Conservation (phyloP, 2,113 vertebrate species). For the Tyto alba region DNA sequence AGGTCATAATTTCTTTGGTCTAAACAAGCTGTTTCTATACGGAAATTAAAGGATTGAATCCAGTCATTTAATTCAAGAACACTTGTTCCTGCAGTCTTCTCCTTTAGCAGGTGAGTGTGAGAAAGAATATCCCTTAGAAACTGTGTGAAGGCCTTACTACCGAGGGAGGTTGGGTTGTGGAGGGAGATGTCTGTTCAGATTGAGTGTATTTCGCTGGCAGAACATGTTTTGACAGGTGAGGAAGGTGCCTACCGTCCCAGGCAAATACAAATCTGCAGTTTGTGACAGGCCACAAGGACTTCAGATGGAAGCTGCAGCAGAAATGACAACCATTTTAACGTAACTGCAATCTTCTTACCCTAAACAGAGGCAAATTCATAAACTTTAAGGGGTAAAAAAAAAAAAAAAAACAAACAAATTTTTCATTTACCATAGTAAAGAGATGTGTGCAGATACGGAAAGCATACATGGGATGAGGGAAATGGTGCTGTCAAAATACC, state of each 20-base stretch:
- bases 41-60: background rate
- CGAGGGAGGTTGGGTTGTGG: background rate
- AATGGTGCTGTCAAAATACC: accelerated
- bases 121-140: background rate
- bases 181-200: background rate
- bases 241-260: background rate
- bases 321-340: background rate
- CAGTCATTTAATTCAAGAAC: background rate
- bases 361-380: background rate
- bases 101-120: background rate
- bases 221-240: background rate
- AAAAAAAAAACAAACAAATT: accelerated
- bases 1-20: background rate
- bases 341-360: background rate
- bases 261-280: background rate
- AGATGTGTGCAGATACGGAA: accelerated
- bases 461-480: background rate
- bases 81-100: background rate
- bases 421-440: background rate
- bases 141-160: background rate
- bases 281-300: background rate
- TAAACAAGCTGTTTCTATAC: background rate
- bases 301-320: background rate
- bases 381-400: accelerated
- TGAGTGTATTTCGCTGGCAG: background rate